A percentile compares a stretch with the other conserved stretches of the same genome.
Evolutionary conservation across 1,140 invertebrate species (phyloP).

Genomic region (Drosophila funebris): DNA sequence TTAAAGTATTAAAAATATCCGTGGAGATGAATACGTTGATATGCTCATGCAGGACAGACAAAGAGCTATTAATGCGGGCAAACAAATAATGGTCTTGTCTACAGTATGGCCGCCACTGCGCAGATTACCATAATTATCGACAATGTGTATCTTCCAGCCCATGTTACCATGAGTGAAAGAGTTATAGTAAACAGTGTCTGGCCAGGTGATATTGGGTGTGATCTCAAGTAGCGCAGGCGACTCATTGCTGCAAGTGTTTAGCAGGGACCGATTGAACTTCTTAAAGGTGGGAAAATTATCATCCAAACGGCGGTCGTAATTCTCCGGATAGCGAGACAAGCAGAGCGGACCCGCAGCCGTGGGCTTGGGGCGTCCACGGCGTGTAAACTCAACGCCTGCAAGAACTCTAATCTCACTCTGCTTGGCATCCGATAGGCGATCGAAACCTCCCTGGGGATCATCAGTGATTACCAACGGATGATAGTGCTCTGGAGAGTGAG

Average conservation of each 20-base stretch:
- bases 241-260: constrained; percentile 89
- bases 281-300: constrained; percentile 91
- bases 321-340: constrained; percentile 87
- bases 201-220: constrained; percentile 95
- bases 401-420: constrained; percentile 91
- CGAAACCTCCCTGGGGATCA: constrained; percentile 92
- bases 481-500: constrained; percentile 93
- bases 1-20: constrained; percentile 14
- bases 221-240: constrained; percentile 90
- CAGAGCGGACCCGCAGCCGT: constrained; percentile 93
- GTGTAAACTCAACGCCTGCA: constrained; percentile 93
- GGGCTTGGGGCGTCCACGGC: constrained; percentile 90
- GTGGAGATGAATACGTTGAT: neutral
- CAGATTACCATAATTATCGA: constrained; percentile 87
- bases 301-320: constrained; percentile 90
- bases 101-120: constrained; percentile 32
- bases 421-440: constrained; percentile 88
- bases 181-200: constrained; percentile 96
- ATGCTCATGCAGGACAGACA: constrained; percentile 25
- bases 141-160: constrained; percentile 95
- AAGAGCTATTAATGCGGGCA: constrained; percentile 1
- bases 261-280: constrained; percentile 91
- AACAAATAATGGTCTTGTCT: neutral
- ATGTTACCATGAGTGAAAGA: constrained; percentile 95
- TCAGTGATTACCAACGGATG: constrained; percentile 97